Evolutionary conservation across 2,888 invertebrate species (phyloP), one percentile per base, ranked within the genome.

Genomic region (Hermaeophaga mercurialis): DNA sequence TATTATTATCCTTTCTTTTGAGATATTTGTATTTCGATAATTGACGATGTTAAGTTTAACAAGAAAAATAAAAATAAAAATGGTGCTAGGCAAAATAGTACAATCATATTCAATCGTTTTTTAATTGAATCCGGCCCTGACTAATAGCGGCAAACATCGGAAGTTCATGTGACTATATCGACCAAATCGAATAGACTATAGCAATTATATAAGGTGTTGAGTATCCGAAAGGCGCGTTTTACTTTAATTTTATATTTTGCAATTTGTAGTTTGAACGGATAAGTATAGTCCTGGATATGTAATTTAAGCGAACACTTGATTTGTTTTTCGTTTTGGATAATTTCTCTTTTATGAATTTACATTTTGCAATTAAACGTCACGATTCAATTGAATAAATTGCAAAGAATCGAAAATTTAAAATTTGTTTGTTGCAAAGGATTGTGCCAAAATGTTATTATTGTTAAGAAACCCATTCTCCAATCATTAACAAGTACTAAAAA

Each of bases 191-290:
- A 39, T 18, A 19, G 18, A 39, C 39, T 18, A 18, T 19, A 19
- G 19, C 11, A 44, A 44, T 28, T 44, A 44, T n/a, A 17, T 44
- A 26, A 44, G 28, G 31, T 44, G 44, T 44, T 44, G 43, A 43
- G 24, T 43, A 14, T 18, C 44, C 44, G 22, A 18, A 19, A 31
- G 44, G 28, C 17, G 31, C 44, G 44, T 44, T 44, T 44, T 28
- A 28, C 44, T 44, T 44, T 44, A 31, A 28, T 44, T 31, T 26
- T 28, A 44, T 7, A 28, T 31, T 28, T 45, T 45, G 45, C 17
- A 45, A 45, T 45, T 31, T 45, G 12, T 1, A 17, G n/a, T n/a
- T 14, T 15, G n/a, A 28, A 9, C 26, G 15, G 9, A 14, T 26
- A 43, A 43, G 19, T 26, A 43, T 26, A 43, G 11, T 22, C n/a